These are phyloP conservation scores for Athene noctua DNA, from an alignment of 2,113 vertebrate species.

Conservation along the genomic window DNA sequence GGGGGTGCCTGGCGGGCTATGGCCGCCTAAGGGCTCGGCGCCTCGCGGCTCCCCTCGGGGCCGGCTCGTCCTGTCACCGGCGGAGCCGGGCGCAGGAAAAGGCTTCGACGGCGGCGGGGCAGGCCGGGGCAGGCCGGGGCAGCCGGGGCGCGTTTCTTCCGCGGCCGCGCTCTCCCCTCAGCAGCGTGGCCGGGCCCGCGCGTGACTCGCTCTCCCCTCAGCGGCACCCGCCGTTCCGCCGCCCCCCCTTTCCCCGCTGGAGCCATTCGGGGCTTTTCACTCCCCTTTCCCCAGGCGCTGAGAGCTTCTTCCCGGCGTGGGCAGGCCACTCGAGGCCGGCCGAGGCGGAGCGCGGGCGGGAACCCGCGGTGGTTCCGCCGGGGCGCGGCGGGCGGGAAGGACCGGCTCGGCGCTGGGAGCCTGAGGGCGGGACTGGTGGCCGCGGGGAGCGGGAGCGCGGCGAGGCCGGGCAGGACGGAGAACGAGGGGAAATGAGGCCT, in stretches of 20 bases:
- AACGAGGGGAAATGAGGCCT: not conserved
- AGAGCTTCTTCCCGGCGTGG: no score
- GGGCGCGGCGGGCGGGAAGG: not conserved
- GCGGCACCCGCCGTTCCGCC: not conserved
- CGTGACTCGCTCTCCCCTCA: not conserved
- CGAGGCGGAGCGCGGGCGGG: no score
- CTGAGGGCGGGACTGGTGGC: no score
- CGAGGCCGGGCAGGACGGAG: no score
- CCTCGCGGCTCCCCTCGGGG: no score
- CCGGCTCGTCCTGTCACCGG: no score
- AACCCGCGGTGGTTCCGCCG: accelerated
- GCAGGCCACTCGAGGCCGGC: no score
- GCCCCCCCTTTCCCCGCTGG: not conserved
- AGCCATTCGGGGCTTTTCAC: no score
- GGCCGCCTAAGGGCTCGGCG: not conserved
- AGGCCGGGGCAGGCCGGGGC: not conserved
- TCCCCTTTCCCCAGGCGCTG: no score
- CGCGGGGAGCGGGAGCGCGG: not conserved
- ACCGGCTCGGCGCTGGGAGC: not conserved
- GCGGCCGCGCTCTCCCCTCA: not conserved
- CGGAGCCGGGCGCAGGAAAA: not conserved
- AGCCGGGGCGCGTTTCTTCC: not conserved
- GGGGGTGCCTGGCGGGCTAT: no score
- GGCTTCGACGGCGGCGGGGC: no score
- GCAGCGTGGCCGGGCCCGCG: not conserved